Conservation (phyloP, 2,888 invertebrate species). For the Acrobeloides nanus region DNA sequence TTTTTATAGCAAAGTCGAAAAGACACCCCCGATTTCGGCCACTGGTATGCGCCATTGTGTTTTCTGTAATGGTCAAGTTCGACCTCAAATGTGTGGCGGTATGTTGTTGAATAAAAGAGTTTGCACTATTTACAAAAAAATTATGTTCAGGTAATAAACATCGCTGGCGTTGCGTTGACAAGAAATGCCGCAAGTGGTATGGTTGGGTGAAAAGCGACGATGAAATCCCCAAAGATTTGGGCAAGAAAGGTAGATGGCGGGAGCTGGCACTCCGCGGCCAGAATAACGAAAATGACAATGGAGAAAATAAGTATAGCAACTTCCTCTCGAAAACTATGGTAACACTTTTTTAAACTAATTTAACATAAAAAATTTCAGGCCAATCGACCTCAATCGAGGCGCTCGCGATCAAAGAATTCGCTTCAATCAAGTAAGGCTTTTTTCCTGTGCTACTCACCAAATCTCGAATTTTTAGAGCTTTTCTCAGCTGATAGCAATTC, state of each 20-base stretch:
- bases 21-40: constrained; percentile 39
- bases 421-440: no score
- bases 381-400: no score
- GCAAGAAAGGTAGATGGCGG: constrained; percentile 32
- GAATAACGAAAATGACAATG: constrained; percentile 13
- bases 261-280: constrained; percentile 24
- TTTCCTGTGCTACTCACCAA: no score
- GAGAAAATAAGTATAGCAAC: no score
- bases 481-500: no score
- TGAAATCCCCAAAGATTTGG: constrained; percentile 44
- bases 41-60: constrained; percentile 37
- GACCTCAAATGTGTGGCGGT: constrained; percentile 48
- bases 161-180: constrained; percentile 51
- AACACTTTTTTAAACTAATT: no score
- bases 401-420: no score
- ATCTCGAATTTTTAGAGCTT: no score
- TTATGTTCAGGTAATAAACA: constrained; percentile 37
- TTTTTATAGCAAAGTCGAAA: constrained; percentile 42
- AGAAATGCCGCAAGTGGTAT: constrained; percentile 51
- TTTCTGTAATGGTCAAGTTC: constrained; percentile 41
- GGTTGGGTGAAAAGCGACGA: constrained; percentile 49
- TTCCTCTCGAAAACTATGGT: no score
- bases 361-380: no score
- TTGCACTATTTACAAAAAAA: no score
- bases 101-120: not conserved